Evolutionary conservation across 2,797 vertebrate genomes (phyloP), one percentile per base, ranked within the genome.

Genomic region (Bradypodion ventrale): DNA sequence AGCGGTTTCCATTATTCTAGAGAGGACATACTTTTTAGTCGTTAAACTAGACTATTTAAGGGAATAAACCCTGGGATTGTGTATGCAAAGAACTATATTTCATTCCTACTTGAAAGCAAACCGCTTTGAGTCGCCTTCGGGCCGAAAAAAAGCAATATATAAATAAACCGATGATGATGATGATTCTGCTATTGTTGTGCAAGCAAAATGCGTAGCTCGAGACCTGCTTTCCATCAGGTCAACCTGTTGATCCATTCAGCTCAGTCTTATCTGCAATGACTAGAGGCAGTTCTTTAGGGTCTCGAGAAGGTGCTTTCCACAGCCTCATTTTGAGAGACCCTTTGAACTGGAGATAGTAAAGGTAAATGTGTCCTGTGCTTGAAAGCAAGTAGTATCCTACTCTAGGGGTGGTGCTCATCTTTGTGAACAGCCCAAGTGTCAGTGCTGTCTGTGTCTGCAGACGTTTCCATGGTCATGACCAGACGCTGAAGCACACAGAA

Each of bases 11-110:
- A 76, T 80, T 76, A 70, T 60, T 35, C 52, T 46, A 60, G 73
- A 60, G 73, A 59, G 29, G 25, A 75, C 49, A 46, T 84, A 69
- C 79, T 91, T 73, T 15, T 79, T 56, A 15, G 80, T 82, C 49
- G 68, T 83, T 85, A 75, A 88, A 35, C 9, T 40, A 84, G 74
- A 78, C 75, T 90, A 89, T 85, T 87, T 83, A 80, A 37, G 9
- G 44, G 37, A 85, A 32, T 68, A 80, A 77, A 69, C 81, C 80
- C 80, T 75, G 83, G 60, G 1, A 37, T 88, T 87, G 60, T 89
- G 75, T 72, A 80, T 85, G 69, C 74, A 84, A 73, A 85, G 59
- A 65, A 23, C 35, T 49, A 46, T 15, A 15, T 52, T 63, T 74
- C 44, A 52, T 63, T 5, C 44, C 29, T 65, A 60, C 29, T 73